Percentiles rank a stretch among this genome's conserved stretches.
These are phyloP conservation scores for Esox masquinongy DNA, from an alignment of 2,797 vertebrate species.

Conservation along the genomic window DNA sequence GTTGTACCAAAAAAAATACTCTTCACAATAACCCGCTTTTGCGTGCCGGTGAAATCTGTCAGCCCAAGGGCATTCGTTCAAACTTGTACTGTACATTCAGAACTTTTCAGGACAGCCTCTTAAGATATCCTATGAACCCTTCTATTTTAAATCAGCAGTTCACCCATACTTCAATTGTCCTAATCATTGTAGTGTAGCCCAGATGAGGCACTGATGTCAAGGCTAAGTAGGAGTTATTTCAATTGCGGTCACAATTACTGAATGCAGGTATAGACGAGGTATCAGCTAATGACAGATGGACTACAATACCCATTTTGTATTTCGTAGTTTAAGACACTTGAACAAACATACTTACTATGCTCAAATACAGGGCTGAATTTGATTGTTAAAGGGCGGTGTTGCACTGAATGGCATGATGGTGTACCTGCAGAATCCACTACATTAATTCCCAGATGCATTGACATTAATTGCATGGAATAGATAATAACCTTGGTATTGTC, in stretches of 20 bases:
- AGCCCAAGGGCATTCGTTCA: not conserved
- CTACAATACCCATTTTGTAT: not conserved
- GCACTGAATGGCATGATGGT: not conserved
- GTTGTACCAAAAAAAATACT: too few species aligned
- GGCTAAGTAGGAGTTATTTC: not conserved
- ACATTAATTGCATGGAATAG: not conserved
- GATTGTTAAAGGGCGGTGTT: not conserved
- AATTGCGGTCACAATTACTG: not conserved
- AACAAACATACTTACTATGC: not conserved
- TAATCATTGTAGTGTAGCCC: not conserved
- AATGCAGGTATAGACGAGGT: not conserved
- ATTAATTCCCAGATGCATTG: not conserved
- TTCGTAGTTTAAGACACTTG: not conserved
- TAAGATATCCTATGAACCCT: not conserved
- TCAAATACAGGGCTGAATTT: not conserved
- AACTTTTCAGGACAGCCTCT: not conserved
- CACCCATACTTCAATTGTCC: not conserved
- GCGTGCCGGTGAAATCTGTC: not conserved
- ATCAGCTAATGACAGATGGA: not conserved
- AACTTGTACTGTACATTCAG: not conserved
- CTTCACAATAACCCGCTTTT: not conserved
- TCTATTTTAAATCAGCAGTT: not conserved
- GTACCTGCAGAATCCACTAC: not conserved
- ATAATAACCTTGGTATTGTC: conserved; percentile 52
- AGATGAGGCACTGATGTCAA: not conserved